These are phyloP conservation scores for Hyppa rectilinea DNA, from an alignment of 2,888 invertebrate genomes.

Conservation along the genomic window DNA sequence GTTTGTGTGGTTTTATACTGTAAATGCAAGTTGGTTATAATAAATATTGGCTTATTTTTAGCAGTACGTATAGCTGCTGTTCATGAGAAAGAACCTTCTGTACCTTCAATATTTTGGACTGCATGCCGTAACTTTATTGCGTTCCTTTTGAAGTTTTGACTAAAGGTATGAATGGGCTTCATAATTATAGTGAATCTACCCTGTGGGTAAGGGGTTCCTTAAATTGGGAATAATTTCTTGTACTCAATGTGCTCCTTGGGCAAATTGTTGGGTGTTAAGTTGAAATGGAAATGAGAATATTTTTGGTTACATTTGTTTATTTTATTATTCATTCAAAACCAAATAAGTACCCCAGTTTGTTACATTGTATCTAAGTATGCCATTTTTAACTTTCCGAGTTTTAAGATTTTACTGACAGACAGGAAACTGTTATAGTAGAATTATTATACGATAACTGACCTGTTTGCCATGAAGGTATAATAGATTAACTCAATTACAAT, in stretches of 20 bases:
- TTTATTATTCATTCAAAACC: background rate
- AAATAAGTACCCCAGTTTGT: no score
- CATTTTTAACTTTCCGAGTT: background rate
- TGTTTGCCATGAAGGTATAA: conserved; percentile 1
- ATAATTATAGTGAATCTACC: conserved; percentile 54
- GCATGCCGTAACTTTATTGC: conserved; percentile 27
- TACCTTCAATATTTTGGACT: background rate
- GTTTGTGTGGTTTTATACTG: no score
- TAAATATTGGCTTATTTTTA: background rate
- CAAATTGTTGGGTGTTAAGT: conserved; percentile 41
- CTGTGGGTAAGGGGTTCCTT: conserved; percentile 33
- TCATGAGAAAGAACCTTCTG: conserved; percentile 30
- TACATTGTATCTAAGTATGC: background rate
- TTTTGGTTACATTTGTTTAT: conserved; percentile 14
- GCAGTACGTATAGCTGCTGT: no score
- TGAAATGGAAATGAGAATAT: conserved; percentile 11
- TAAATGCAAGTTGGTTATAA: no score
- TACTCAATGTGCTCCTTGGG: conserved; percentile 26
- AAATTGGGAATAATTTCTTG: conserved; percentile 45
- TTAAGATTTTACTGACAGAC: background rate
- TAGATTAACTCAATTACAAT: conserved; percentile 14
- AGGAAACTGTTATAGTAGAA: background rate
- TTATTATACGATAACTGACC: background rate
- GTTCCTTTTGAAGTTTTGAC: conserved; percentile 41
- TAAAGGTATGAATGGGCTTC: conserved; percentile 36